Conservation (phyloP, 2,888 invertebrate genomes). For the Ptychoptera contaminata region DNA sequence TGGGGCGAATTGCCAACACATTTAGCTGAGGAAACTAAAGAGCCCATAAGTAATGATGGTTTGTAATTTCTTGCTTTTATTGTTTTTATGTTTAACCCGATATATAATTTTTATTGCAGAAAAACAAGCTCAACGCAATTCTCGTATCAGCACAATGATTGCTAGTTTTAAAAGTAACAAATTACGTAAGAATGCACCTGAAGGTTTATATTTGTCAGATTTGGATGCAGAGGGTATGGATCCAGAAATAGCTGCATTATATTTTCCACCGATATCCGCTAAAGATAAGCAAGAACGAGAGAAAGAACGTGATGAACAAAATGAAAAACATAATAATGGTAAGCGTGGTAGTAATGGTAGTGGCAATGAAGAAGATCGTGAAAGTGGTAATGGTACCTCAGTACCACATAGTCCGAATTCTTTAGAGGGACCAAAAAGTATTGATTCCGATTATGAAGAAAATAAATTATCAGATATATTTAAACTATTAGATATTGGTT, state of each 20-base stretch:
- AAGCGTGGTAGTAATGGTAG: not conserved
- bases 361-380: conserved; percentile 71
- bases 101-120: conserved; percentile 9
- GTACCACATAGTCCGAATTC: conserved; percentile 87
- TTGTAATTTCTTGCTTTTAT: conserved; percentile 9
- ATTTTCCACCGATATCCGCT: conserved; percentile 46
- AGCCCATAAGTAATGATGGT: conserved; percentile 18
- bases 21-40: conserved; percentile 17
- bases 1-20: conserved; percentile 71
- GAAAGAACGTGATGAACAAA: not conserved
- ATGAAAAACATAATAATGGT: not conserved
- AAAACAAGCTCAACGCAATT: conserved; percentile 32
- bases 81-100: too few relatives aligned
- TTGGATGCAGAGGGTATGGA: conserved; percentile 77
- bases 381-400: conserved; percentile 92
- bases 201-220: conserved; percentile 82
- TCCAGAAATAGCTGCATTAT: conserved; percentile 79
- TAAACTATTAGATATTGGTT: conserved; percentile 41
- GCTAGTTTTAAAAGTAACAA: conserved; percentile 67
- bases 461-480: conserved; percentile 38
- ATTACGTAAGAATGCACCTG: conserved; percentile 38
- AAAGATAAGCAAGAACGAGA: conserved; percentile 5
- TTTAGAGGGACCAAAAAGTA: conserved; percentile 60
- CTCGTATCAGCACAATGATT: conserved; percentile 71
- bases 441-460: conserved; percentile 76